Percentiles rank a stretch among this genome's conserved stretches.
These are phyloP conservation scores for Cyphomyrus plagiostoma DNA, from an alignment of 2,113 vertebrate genomes.

Conservation along the genomic window DNA sequence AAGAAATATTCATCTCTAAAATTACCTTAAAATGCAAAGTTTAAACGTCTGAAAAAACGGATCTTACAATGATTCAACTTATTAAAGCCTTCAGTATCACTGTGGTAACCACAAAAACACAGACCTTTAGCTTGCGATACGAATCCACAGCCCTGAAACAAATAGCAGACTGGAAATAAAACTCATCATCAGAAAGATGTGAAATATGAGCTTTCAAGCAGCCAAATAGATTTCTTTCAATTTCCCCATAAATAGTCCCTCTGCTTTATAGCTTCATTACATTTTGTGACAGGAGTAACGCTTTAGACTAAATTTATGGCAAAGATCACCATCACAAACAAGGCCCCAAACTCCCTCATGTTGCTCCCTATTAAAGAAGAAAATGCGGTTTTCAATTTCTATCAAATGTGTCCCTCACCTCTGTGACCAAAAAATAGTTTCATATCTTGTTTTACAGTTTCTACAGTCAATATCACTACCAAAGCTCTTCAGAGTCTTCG, in stretches of 20 bases:
- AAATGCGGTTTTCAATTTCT: neutral
- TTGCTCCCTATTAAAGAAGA: constrained; percentile 31
- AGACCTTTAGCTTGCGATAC: neutral
- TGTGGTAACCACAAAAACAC: neutral
- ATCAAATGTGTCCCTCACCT: neutral
- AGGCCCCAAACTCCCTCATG: constrained; percentile 29
- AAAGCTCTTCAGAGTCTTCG: neutral
- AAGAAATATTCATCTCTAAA: neutral
- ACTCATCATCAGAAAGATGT: constrained; percentile 44
- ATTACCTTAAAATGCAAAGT: neutral
- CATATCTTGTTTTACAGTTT: neutral
- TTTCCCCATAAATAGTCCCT: constrained; percentile 54
- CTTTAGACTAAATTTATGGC: constrained; percentile 52
- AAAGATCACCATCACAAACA: constrained; percentile 51
- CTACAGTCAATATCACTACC: neutral
- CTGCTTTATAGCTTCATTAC: constrained; percentile 41
- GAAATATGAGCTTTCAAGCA: constrained; percentile 47
- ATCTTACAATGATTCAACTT: neutral
- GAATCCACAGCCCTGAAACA: constrained; percentile 22
- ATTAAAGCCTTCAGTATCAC: neutral
- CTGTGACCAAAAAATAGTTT: neutral
- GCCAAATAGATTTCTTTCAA: constrained; percentile 58
- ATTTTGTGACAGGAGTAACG: constrained; percentile 39
- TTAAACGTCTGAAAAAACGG: neutral
- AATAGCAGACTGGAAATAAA: constrained; percentile 39